A percentile compares a stretch with the other conserved stretches of the same genome.
Evolutionary conservation across 2,888 invertebrate species (phyloP).

Genomic region (Thelaira solivaga): DNA sequence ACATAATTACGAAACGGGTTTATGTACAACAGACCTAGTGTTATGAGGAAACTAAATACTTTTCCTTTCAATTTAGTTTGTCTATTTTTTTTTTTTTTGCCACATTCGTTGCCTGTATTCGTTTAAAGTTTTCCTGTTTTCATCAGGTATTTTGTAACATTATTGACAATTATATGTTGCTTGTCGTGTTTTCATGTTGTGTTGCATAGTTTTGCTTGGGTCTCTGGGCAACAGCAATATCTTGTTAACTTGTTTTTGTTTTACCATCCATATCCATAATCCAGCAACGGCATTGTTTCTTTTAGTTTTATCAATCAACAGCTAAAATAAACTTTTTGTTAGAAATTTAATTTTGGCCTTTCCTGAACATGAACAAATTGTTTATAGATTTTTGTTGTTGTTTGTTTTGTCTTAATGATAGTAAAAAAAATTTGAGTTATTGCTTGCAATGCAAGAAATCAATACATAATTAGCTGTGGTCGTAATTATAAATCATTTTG

Average conservation of each 20-base stretch:
- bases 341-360: slow-evolving; percentile 13
- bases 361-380: slow-evolving; percentile 16
- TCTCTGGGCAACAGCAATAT: neutral
- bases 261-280: neutral
- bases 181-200: neutral
- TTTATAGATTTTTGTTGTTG: neutral
- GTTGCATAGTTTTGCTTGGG: neutral
- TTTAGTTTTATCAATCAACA: slow-evolving; percentile 29
- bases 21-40: slow-evolving; percentile 41
- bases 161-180: slow-evolving; percentile 1
- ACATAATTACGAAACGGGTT: neutral
- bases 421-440: neutral
- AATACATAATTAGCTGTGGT: neutral
- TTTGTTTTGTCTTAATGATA: neutral
- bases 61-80: slow-evolving; percentile 50
- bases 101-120: neutral
- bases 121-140: slow-evolving; percentile 35
- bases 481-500: neutral
- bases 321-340: neutral
- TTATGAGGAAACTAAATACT: slow-evolving; percentile 59
- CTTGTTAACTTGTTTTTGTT: slow-evolving; percentile 11
- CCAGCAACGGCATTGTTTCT: neutral
- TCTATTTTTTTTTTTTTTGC: neutral
- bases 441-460: neutral
- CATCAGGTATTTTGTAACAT: slow-evolving; percentile 32